Percentiles rank a stretch among this genome's conserved stretches.
phyloP scores from a whole-genome alignment of 2,888 invertebrate genomes.

The Heteromyza rotundicornis region DNA sequence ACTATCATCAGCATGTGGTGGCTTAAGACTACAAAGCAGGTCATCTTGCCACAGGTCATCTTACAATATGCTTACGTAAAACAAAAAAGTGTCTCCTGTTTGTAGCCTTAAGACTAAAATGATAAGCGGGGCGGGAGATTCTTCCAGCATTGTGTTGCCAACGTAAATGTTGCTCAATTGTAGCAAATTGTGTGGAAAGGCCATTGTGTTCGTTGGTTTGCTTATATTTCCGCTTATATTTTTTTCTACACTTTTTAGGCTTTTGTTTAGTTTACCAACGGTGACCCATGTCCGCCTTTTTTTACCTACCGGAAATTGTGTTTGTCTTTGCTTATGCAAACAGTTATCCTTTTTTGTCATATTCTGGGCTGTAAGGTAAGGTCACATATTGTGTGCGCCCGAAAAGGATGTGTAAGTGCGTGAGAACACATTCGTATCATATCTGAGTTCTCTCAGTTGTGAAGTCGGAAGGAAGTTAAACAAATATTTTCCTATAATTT shows the following conservation, averaged over 20 bases:
- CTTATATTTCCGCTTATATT: background rate
- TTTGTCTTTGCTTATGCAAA: slow-evolving; percentile 22
- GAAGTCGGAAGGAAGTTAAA: slow-evolving; percentile 8
- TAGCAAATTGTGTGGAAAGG: slow-evolving; percentile 16
- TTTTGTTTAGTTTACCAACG: background rate
- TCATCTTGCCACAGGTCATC: background rate
- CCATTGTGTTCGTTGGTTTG: background rate
- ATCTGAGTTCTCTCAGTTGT: background rate
- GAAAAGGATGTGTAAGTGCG: background rate
- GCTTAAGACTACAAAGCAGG: background rate
- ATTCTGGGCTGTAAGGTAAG: background rate
- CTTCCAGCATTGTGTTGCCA: background rate
- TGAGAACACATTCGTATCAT: background rate
- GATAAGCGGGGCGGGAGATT: background rate
- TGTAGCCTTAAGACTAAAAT: too few relatives aligned
- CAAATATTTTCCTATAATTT: slow-evolving; percentile 19
- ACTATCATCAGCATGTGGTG: too few relatives aligned
- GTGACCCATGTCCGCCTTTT: slow-evolving; percentile 24
- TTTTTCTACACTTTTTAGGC: background rate
- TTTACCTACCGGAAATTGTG: slow-evolving; percentile 31
- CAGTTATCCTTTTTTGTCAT: slow-evolving; percentile 33
- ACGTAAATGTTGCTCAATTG: slow-evolving; percentile 13
- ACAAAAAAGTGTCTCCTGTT: too few relatives aligned
- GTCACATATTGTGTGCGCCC: background rate
- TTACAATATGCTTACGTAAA: too few relatives aligned